These are phyloP conservation scores for Nibea albiflora DNA, from an alignment of 2,113 vertebrate species.

Conservation along the genomic window DNA sequence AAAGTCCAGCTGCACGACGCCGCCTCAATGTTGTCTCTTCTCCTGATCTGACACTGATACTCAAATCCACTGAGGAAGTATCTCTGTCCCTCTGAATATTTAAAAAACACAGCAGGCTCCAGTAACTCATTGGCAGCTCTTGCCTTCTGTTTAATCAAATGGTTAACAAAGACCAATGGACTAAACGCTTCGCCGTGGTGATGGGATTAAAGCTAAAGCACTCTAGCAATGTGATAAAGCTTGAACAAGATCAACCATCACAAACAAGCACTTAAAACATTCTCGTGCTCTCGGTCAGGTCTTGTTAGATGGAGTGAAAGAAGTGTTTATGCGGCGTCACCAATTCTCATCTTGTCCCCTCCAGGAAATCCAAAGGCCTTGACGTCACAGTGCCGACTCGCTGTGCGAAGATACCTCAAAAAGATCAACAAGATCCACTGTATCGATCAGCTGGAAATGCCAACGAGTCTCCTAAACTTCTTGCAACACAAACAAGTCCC, in stretches of 20 bases:
- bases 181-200: not conserved
- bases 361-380: conserved; percentile 90
- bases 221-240: too few relatives aligned
- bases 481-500: conserved; percentile 71
- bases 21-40: not conserved
- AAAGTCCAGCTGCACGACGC: not conserved
- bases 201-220: not conserved
- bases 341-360: not conserved
- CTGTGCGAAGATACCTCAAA: conserved; percentile 83
- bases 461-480: conserved; percentile 78
- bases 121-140: not conserved
- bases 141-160: not conserved
- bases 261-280: not conserved
- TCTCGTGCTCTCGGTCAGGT: not conserved
- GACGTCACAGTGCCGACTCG: conserved; percentile 89
- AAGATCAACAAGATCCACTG: conserved; percentile 71
- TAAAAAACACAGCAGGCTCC: not conserved
- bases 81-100: not conserved
- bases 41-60: not conserved
- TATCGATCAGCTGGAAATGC: conserved; percentile 87
- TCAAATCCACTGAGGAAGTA: too few relatives aligned
- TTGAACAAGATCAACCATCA: not conserved
- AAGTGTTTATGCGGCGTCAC: not conserved
- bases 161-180: not conserved
- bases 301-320: not conserved